phyloP scores from a whole-genome alignment of 2,888 invertebrate species.

The Pantelozetes paolii region DNA sequence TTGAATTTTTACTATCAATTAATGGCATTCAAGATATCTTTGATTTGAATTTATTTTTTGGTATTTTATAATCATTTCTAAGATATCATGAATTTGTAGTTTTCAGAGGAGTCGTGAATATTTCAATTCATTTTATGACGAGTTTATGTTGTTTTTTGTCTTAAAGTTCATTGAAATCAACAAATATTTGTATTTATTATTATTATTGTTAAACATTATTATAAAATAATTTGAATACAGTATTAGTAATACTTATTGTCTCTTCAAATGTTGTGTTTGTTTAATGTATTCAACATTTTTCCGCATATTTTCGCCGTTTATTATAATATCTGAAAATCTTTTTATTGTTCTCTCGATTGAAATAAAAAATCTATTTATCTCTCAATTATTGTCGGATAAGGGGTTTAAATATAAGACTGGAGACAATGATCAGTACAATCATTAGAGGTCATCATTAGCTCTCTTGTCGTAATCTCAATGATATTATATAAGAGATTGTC shows the following conservation, averaged over 20 bases:
- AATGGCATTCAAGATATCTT: background rate
- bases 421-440: background rate
- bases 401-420: background rate
- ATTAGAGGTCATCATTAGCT: constrained; percentile 15
- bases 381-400: background rate
- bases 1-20: no score
- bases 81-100: background rate
- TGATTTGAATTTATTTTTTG: background rate
- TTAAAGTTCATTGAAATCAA: no score
- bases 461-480: background rate
- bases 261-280: no score
- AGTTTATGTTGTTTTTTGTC: no score
- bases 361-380: background rate
- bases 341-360: background rate
- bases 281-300: no score
- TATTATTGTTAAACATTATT: no score
- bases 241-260: no score
- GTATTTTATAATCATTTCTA: background rate
- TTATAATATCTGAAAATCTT: background rate
- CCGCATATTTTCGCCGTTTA: constrained; percentile 6
- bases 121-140: no score
- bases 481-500: background rate
- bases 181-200: no score
- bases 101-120: background rate
- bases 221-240: no score